Conservation (phyloP, 2,888 invertebrate species). For the Leucophora obtusa region DNA sequence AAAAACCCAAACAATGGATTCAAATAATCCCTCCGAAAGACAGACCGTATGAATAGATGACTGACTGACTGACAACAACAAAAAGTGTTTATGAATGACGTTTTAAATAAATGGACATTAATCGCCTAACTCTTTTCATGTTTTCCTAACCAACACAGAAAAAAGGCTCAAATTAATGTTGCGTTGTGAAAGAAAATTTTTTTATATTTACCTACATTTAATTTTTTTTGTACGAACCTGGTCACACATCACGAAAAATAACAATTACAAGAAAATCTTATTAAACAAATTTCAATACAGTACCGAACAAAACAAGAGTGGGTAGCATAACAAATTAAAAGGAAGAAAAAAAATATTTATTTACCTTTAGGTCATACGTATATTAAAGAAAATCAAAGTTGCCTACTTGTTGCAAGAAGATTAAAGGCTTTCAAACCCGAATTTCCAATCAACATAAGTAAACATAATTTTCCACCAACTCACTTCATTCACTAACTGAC, state of each 20-base stretch:
- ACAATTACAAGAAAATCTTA: conserved; percentile 77
- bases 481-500: neutral
- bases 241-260: conserved; percentile 68
- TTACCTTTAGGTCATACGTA: conserved; percentile 70
- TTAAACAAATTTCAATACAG: conserved; percentile 66
- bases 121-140: conserved; percentile 15
- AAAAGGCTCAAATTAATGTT: conserved; percentile 42
- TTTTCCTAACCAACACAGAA: conserved; percentile 39
- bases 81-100: conserved; percentile 37
- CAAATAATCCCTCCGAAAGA: conserved; percentile 24
- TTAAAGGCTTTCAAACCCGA: conserved; percentile 60
- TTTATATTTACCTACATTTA: conserved; percentile 45
- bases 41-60: neutral
- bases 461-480: conserved; percentile 39
- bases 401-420: conserved; percentile 27
- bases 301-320: conserved; percentile 36
- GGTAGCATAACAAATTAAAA: conserved; percentile 64
- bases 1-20: conserved; percentile 4
- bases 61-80: conserved; percentile 44
- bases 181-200: conserved; percentile 41
- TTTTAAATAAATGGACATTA: conserved; percentile 46
- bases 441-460: conserved; percentile 32
- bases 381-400: conserved; percentile 51
- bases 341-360: conserved; percentile 65
- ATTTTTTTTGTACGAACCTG: conserved; percentile 37